Conservation (phyloP, 2,888 invertebrate genomes). For the Dastarcus helophoroides region DNA sequence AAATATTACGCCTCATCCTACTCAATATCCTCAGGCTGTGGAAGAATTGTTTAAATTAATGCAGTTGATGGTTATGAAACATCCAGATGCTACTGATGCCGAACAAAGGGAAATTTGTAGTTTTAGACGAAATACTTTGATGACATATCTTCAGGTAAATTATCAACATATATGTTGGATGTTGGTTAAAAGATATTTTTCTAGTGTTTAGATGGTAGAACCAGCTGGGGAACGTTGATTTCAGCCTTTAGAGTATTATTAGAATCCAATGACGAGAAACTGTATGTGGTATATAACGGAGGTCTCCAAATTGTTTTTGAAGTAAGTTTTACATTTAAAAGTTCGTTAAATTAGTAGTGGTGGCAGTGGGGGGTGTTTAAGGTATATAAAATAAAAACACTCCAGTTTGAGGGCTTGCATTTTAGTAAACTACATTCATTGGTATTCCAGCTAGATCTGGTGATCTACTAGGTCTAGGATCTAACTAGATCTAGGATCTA, state of each 20-base stretch:
- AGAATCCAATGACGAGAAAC: conserved; percentile 78
- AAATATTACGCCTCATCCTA: conserved; percentile 92
- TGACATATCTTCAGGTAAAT: conserved; percentile 69
- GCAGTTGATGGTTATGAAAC: conserved; percentile 76
- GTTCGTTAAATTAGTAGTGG: no score
- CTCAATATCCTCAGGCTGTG: conserved; percentile 82
- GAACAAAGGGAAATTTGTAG: conserved; percentile 73
- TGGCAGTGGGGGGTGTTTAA: no score
- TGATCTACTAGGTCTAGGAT: no score
- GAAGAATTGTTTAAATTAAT: conserved; percentile 87
- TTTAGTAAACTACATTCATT: no score
- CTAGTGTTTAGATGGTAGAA: conserved; percentile 72
- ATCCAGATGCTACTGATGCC: conserved; percentile 63
- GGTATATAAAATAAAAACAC: not conserved
- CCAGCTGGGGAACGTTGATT: conserved; percentile 90
- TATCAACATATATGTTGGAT: not conserved
- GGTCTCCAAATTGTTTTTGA: conserved; percentile 74
- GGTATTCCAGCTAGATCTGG: no score
- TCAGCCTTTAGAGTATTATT: conserved; percentile 80
- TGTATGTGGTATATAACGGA: conserved; percentile 82
- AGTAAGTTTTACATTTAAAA: conserved; percentile 34
- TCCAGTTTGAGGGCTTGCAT: no score
- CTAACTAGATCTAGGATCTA: no score
- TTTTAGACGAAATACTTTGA: conserved; percentile 74
- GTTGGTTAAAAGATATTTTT: conserved; percentile 13